These are phyloP conservation scores for Patiria pectinifera DNA, from an alignment of 53 echinoderm and acorn worm species.

Conservation along the genomic window DNA sequence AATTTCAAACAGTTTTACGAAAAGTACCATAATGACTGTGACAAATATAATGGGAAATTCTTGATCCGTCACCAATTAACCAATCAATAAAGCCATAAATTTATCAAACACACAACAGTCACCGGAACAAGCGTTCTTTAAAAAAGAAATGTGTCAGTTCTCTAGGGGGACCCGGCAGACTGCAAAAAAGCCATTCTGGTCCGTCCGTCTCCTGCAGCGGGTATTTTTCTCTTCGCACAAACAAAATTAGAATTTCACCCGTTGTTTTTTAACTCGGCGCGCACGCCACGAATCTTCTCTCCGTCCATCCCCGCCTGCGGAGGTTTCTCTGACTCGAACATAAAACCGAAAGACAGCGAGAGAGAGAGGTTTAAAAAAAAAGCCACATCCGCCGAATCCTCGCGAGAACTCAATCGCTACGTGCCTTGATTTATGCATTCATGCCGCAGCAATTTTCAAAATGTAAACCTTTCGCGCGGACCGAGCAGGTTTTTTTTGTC, in stretches of 20 bases:
- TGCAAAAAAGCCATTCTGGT: not conserved
- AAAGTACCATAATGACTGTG: not conserved
- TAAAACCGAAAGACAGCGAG: not conserved
- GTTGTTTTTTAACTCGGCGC: constrained; percentile 7
- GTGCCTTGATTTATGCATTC: constrained; percentile 57
- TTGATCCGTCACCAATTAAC: not conserved
- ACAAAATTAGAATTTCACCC: not conserved
- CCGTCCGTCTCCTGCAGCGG: not conserved
- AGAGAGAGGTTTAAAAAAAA: not conserved
- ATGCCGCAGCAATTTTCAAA: constrained; percentile 40
- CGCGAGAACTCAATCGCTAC: constrained; percentile 24
- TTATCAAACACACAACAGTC: not conserved
- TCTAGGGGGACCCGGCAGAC: not conserved
- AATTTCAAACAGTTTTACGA: too few species aligned
- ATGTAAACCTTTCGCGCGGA: constrained; percentile 10
- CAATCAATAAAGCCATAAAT: not conserved
- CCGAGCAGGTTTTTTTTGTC: not conserved
- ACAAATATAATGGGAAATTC: not conserved
- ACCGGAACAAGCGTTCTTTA: not conserved
- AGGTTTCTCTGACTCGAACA: not conserved
- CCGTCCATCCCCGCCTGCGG: not conserved
- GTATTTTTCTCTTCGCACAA: not conserved
- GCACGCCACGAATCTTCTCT: not conserved
- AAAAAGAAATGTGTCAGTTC: not conserved
- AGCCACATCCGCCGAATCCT: constrained; percentile 29